A percentile compares a stretch with the other conserved stretches of the same genome.
Evolutionary conservation across 2,888 invertebrate species (phyloP).

Genomic region (Hoplodrina blanda): DNA sequence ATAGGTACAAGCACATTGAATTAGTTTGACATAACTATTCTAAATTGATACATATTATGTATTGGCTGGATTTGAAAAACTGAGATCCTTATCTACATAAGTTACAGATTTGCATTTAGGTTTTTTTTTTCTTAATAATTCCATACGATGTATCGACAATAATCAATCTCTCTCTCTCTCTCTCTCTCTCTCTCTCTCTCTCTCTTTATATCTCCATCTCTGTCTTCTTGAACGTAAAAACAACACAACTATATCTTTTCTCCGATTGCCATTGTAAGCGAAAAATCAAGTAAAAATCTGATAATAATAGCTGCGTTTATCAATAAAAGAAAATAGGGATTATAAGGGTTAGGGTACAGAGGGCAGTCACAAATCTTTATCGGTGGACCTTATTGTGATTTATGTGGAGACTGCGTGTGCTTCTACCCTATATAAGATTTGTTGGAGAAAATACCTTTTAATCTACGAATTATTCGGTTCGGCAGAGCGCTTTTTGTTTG

Average conservation of each 20-base stretch:
- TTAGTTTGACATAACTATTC: no score
- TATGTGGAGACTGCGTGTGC: slow-evolving; percentile 55
- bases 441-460: slow-evolving; percentile 52
- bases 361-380: slow-evolving; percentile 78
- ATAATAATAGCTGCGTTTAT: slow-evolving; percentile 68
- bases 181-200: no score
- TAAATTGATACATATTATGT: no score
- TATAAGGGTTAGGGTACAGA: slow-evolving; percentile 68
- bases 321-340: slow-evolving; percentile 73
- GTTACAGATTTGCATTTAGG: no score
- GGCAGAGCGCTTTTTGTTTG: background rate
- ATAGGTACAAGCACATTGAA: no score
- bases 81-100: no score
- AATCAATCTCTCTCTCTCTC: no score
- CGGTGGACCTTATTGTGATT: slow-evolving; percentile 65
- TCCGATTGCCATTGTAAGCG: slow-evolving; percentile 38
- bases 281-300: slow-evolving; percentile 61
- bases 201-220: no score
- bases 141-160: no score
- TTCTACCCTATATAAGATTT: slow-evolving; percentile 49
- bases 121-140: no score
- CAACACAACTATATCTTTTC: slow-evolving; percentile 14
- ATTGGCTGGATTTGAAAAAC: no score
- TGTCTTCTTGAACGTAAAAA: no score
- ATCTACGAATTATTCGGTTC: slow-evolving; percentile 43